phyloP scores from a whole-genome alignment of 1,140 invertebrate genomes.

The Metopolophium dirhodum region DNA sequence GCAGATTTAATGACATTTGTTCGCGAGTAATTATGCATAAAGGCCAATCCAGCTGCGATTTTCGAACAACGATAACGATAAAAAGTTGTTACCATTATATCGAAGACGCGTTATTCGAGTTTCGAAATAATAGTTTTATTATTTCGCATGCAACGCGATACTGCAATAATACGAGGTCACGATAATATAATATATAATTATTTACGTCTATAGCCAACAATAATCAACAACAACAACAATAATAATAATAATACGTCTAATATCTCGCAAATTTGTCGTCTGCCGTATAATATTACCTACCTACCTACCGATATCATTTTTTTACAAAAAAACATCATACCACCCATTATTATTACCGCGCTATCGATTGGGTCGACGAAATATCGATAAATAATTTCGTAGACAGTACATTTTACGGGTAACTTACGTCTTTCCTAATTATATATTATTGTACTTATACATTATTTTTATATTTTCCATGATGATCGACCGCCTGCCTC shows the following conservation, averaged over 20 bases:
- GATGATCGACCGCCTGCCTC: neutral
- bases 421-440: neutral
- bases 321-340: neutral
- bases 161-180: neutral
- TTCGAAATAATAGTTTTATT: neutral
- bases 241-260: neutral
- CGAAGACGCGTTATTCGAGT: neutral
- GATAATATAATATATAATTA: neutral
- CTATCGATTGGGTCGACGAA: neutral
- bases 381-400: neutral
- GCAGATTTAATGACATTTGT: neutral
- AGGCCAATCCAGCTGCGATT: neutral
- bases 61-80: neutral
- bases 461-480: neutral
- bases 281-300: neutral
- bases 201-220: neutral
- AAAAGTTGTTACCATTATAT: neutral
- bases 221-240: neutral
- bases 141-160: neutral
- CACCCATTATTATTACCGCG: neutral
- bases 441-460: neutral
- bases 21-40: neutral
- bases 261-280: neutral
- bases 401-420: neutral
- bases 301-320: neutral